Evolutionary conservation across 2,797 vertebrate genomes (phyloP), one percentile per base, ranked within the genome.

Genomic region (Pampus argenteus): DNA sequence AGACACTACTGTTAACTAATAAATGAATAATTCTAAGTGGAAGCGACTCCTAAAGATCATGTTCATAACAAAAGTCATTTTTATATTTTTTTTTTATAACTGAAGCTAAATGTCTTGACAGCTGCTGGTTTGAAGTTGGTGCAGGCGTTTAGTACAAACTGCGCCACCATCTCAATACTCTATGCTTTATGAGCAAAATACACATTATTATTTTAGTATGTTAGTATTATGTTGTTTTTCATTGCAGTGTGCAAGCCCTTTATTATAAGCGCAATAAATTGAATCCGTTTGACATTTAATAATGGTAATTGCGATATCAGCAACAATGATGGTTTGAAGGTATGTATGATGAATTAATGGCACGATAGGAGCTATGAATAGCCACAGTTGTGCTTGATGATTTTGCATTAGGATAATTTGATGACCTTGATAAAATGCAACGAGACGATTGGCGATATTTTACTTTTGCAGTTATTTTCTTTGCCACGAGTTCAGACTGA

Each of bases 311-410:
- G 38, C 29, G 26, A 56, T n/a, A 38, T 60, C 61, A 23, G 3
- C 9, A 11, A 3, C 1, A 5, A 56, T 34, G n/a, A 79, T 47
- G 56, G 22, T 51, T 44, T 38, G 31, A 2, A 6, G 20, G 55
- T 48, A 45, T 23, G 23, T 55, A 15, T 56, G n/a, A 67, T 73
- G 25, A 77, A 77, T 60, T 50, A 59, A 67, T 62, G 42, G 57
- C 22, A 42, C 4, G 17, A 11, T 18, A 7, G 57, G 20, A 36
- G 25, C 44, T 74, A 40, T 52, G 52, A 34, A 64, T 69, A 72
- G 38, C 3, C 29, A 8, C 2, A 13, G 7, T 23, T 56, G 34
- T 0, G 4, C 28, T 64, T 17, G 34, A 40, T 42, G 38, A 15
- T 42, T 42, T 17, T 42, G 38, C 38, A 17, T 42, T 42, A 36